phyloP scores from a whole-genome alignment of 2,888 invertebrate genomes.

The Callinectes sapidus region DNA sequence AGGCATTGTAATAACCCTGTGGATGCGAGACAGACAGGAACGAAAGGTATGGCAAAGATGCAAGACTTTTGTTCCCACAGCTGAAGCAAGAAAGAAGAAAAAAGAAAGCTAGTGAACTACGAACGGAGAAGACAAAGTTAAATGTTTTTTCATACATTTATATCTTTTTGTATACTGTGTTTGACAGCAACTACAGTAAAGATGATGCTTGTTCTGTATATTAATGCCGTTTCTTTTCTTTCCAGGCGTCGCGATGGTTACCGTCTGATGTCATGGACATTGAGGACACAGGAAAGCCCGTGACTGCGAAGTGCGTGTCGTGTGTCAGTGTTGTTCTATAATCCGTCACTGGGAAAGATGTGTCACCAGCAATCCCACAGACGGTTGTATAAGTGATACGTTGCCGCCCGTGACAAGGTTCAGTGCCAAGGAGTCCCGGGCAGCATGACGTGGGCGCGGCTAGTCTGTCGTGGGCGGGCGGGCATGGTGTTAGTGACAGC shows the following conservation, averaged over 20 bases:
- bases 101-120: neutral
- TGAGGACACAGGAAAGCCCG: neutral
- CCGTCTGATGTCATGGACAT: neutral
- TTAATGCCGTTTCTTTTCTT: neutral
- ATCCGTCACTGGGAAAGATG: neutral
- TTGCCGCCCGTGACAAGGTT: neutral
- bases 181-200: neutral
- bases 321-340: neutral
- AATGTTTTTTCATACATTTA: neutral
- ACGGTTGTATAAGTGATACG: neutral
- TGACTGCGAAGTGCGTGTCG: neutral
- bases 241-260: neutral
- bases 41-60: neutral
- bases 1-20: neutral
- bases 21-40: neutral
- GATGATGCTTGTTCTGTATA: neutral
- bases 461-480: neutral
- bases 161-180: neutral
- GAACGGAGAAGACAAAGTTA: neutral
- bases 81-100: neutral
- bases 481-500: neutral
- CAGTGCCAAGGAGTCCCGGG: neutral
- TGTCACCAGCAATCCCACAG: neutral
- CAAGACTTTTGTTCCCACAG: neutral
- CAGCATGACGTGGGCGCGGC: conserved; percentile 16